Evolutionary conservation across 2,888 invertebrate genomes (phyloP).

Genomic region (Aphodius sticticus): DNA sequence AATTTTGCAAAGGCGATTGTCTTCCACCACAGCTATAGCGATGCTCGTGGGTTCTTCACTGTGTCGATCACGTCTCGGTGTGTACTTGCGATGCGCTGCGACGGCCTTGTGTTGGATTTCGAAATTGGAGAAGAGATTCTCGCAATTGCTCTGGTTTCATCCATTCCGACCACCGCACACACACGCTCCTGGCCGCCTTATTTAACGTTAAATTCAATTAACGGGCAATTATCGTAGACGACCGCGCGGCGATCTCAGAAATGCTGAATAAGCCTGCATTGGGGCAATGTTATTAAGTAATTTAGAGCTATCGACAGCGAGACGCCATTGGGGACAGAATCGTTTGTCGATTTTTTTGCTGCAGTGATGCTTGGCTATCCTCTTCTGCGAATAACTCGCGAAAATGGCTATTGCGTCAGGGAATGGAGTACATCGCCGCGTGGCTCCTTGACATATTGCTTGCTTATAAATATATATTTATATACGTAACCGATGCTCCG

Average conservation of each 20-base stretch:
- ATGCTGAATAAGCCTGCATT: neutral
- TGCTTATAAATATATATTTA: neutral
- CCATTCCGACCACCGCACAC: neutral
- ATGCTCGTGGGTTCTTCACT: neutral
- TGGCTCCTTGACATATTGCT: neutral
- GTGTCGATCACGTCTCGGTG: neutral
- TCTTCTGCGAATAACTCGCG: neutral
- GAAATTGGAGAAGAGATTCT: neutral
- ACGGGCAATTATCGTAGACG: neutral
- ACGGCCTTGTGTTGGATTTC: neutral
- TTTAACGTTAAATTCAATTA: neutral
- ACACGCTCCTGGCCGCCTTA: neutral
- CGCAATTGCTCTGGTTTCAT: neutral
- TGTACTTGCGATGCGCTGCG: neutral
- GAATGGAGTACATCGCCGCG: neutral
- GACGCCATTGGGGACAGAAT: neutral
- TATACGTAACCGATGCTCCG: neutral
- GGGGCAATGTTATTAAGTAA: neutral
- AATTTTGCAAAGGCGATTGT: constrained; percentile 4
- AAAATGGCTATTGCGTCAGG: neutral
- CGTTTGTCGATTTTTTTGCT: neutral
- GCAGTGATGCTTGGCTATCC: neutral
- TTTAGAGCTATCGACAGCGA: neutral
- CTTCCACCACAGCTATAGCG: neutral
- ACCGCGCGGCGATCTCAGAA: neutral